Percentiles rank a stretch among this genome's conserved stretches.
Conservation (phyloP, 2,888 invertebrate species). For the Bombylius discolor region DNA sequence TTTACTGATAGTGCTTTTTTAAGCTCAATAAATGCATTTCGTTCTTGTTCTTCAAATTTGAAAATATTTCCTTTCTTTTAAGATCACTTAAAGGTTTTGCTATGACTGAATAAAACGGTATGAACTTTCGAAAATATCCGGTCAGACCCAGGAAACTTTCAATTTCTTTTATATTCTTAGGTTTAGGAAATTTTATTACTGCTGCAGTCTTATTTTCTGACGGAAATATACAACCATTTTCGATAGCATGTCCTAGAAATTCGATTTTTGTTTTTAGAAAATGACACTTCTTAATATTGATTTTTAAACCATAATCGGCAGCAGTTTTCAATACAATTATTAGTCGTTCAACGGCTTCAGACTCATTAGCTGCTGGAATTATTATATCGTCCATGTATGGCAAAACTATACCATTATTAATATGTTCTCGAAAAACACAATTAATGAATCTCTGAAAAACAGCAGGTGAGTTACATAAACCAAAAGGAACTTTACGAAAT, state of each 20-base stretch:
- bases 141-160: background rate
- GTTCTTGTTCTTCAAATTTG: background rate
- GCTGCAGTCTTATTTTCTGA: slow-evolving; percentile 4
- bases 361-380: background rate
- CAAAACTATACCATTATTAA: background rate
- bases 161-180: background rate
- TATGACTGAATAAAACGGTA: too few species aligned
- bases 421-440: too few species aligned
- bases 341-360: background rate
- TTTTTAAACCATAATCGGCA: background rate
- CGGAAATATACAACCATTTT: background rate
- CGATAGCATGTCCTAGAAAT: slow-evolving; percentile 7
- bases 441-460: too few species aligned
- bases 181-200: slow-evolving; percentile 3
- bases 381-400: slow-evolving; percentile 1
- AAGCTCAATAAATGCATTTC: background rate
- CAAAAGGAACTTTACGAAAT: too few species aligned
- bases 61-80: background rate
- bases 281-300: background rate
- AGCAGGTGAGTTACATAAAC: too few species aligned
- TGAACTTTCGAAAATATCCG: too few species aligned
- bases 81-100: background rate
- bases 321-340: background rate
- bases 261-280: background rate
- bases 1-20: background rate